These are phyloP conservation scores for Tethea ocularis DNA, from an alignment of 2,888 invertebrate genomes.

Conservation along the genomic window DNA sequence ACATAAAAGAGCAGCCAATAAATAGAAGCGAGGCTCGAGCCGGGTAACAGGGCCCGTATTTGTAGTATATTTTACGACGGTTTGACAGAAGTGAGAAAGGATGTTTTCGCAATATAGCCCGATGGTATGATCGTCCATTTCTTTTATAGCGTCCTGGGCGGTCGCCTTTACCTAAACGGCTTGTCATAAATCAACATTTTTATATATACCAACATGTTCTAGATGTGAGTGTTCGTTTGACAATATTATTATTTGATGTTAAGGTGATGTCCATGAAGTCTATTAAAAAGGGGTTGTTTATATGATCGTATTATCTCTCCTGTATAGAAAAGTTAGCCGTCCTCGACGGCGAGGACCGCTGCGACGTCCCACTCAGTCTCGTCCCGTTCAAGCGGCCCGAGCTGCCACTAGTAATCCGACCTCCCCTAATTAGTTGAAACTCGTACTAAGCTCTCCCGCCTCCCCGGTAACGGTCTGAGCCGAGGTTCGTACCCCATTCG, in stretches of 20 bases:
- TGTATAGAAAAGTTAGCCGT: no score
- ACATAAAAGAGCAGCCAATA: constrained; percentile 11
- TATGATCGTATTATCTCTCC: no score
- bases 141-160: constrained; percentile 40
- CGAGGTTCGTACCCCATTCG: no score
- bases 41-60: constrained; percentile 9
- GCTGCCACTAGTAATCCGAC: no score
- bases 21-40: constrained; percentile 12
- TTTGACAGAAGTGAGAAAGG: constrained; percentile 29
- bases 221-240: constrained; percentile 19
- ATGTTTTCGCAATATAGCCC: constrained; percentile 27
- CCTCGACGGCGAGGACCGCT: no score
- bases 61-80: constrained; percentile 30
- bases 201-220: constrained; percentile 19
- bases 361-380: no score
- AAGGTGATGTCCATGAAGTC: no score
- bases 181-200: constrained; percentile 52
- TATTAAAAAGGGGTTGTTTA: no score
- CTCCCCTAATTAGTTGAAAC: no score
- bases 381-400: no score
- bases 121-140: constrained; percentile 27
- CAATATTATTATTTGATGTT: constrained; percentile 8
- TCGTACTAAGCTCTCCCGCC: no score
- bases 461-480: no score
- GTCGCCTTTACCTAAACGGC: constrained; percentile 31